Conservation (phyloP, 2,888 invertebrate genomes). For the Punctoribates punctum region DNA sequence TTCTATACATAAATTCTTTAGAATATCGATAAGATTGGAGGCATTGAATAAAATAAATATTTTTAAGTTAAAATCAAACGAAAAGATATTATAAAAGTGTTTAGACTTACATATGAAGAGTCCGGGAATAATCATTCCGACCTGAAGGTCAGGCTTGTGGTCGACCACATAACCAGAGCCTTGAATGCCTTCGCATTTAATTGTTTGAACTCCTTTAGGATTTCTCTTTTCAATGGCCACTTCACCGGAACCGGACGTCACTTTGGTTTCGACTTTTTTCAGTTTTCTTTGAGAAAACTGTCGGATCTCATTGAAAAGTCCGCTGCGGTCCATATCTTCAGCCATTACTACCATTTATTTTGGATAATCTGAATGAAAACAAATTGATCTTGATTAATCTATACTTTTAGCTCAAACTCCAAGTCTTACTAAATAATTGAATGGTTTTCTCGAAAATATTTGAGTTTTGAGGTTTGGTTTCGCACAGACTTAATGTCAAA, state of each 20-base stretch:
- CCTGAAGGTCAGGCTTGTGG: slow-evolving; percentile 48
- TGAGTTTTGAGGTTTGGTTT: too few relatives aligned
- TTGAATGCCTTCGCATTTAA: not conserved
- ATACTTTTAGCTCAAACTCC: not conserved
- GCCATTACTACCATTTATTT: slow-evolving; percentile 8
- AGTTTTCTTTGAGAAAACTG: slow-evolving; percentile 44
- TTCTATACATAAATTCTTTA: too few relatives aligned
- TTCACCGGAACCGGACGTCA: slow-evolving; percentile 44
- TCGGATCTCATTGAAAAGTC: slow-evolving; percentile 43
- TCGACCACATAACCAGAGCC: slow-evolving; percentile 45
- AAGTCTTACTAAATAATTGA: too few relatives aligned
- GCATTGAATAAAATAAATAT: too few relatives aligned
- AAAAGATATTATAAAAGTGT: not conserved
- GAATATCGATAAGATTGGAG: too few relatives aligned
- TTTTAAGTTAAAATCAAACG: not conserved
- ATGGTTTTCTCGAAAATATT: not conserved
- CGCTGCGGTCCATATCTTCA: slow-evolving; percentile 43
- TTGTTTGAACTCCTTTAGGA: slow-evolving; percentile 42
- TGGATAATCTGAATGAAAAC: not conserved
- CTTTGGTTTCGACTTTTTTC: slow-evolving; percentile 45
- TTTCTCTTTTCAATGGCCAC: slow-evolving; percentile 43
- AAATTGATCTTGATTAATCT: not conserved
- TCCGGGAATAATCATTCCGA: slow-evolving; percentile 48
- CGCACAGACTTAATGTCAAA: too few relatives aligned
- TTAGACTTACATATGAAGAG: slow-evolving; percentile 46